A percentile compares a stretch with the other conserved stretches of the same genome.
Evolutionary conservation across 2,888 invertebrate species (phyloP).

Genomic region (Deroplatys truncata): DNA sequence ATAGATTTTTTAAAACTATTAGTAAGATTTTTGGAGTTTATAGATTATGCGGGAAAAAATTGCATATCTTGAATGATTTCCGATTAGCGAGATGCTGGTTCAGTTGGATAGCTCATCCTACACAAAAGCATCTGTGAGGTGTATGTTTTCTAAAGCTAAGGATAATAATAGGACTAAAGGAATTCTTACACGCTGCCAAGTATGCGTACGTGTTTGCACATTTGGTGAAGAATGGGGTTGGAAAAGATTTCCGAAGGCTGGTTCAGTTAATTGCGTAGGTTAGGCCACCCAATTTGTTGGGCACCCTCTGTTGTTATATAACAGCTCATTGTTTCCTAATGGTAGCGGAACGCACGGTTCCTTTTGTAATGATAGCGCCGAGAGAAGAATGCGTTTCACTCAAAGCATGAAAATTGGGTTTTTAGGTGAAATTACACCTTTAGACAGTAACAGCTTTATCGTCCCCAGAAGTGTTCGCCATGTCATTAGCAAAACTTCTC

Average conservation of each 20-base stretch:
- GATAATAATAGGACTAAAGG: not conserved
- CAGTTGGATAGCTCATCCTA: too few relatives aligned
- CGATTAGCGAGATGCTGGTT: too few relatives aligned
- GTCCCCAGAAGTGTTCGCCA: not conserved
- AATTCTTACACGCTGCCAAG: not conserved
- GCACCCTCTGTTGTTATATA: not conserved
- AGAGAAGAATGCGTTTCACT: not conserved
- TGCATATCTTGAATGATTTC: too few relatives aligned
- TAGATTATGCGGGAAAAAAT: too few relatives aligned
- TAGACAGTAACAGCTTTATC: not conserved
- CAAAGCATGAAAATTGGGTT: not conserved
- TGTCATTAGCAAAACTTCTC: not conserved
- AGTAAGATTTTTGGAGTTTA: too few relatives aligned
- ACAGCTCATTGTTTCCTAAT: not conserved
- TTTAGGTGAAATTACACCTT: constrained; percentile 12
- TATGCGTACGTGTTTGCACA: not conserved
- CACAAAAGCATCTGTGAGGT: not conserved
- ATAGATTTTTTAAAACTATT: too few relatives aligned
- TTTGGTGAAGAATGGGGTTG: not conserved
- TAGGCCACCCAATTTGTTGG: not conserved
- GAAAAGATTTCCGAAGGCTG: not conserved
- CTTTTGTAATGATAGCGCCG: not conserved
- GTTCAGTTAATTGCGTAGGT: not conserved
- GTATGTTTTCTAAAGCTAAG: not conserved
- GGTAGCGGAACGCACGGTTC: not conserved